Evolutionary conservation across 1,140 invertebrate species (phyloP).

Genomic region (Paraescarpia echinospica): DNA sequence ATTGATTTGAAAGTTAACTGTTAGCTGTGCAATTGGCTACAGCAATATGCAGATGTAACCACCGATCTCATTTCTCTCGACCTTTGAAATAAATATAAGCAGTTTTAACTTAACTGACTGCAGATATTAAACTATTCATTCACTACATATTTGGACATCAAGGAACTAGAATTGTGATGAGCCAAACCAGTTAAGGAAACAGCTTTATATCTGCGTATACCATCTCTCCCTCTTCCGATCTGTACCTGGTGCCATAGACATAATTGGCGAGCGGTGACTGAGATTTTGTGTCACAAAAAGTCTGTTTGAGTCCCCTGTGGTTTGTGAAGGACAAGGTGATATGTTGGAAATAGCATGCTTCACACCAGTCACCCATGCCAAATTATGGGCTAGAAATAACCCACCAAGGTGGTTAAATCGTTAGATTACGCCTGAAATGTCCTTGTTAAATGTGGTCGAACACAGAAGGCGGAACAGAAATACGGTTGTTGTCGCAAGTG

Average conservation of each 20-base stretch:
- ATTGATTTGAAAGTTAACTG: no score
- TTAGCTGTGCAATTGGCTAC: no score
- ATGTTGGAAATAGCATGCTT: neutral
- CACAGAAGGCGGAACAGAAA: neutral
- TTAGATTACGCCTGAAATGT: neutral
- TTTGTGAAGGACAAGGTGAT: neutral
- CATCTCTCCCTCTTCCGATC: neutral
- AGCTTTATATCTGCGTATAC: no score
- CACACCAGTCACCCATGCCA: neutral
- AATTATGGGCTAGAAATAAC: constrained; percentile 1
- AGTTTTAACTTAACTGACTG: no score
- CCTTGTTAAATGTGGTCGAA: neutral
- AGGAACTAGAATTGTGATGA: no score
- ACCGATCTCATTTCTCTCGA: no score
- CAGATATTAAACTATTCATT: no score
- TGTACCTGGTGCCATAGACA: neutral
- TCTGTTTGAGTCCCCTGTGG: neutral
- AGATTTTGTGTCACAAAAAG: neutral
- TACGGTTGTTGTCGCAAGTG: neutral
- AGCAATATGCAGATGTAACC: no score
- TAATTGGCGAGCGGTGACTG: neutral
- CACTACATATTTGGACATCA: no score
- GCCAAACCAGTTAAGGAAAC: no score
- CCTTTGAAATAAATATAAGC: no score
- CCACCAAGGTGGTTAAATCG: neutral